Conservation (phyloP, 1,140 invertebrate species). For the Bombus vancouverensis region DNA sequence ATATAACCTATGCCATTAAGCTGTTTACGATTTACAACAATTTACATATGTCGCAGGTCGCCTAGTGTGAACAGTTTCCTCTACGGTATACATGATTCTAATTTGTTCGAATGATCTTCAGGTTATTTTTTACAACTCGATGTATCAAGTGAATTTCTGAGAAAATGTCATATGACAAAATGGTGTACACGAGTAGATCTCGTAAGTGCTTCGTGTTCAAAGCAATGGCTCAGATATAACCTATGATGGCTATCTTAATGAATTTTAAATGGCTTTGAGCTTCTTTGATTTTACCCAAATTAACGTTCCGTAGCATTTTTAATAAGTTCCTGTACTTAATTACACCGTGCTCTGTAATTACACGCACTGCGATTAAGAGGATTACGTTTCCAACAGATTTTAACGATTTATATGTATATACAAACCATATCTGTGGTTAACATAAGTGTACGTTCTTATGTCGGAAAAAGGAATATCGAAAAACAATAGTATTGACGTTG, state of each 20-base stretch:
- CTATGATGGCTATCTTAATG: neutral
- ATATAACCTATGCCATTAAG: too few relatives aligned
- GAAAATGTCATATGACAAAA: neutral
- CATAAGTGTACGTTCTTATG: neutral
- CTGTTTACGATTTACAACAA: neutral
- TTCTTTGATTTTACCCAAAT: neutral
- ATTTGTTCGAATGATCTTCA: too few relatives aligned
- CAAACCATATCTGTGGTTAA: too few relatives aligned
- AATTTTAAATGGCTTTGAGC: neutral
- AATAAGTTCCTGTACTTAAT: neutral
- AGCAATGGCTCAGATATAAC: neutral
- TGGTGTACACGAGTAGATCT: neutral
- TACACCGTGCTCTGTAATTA: neutral
- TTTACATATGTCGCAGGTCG: too few relatives aligned
- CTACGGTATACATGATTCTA: neutral
- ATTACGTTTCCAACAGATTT: neutral
- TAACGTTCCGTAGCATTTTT: neutral
- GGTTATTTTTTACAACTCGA: too few relatives aligned
- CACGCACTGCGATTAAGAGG: neutral
- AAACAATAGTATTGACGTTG: neutral
- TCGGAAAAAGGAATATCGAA: neutral
- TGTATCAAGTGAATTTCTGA: neutral
- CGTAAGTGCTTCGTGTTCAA: neutral
- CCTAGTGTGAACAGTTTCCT: neutral
- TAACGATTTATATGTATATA: too few relatives aligned